Evolutionary conservation across 2,797 vertebrate species (phyloP), one percentile per base, ranked within the genome.

Genomic region (Numenius phaeopus): DNA sequence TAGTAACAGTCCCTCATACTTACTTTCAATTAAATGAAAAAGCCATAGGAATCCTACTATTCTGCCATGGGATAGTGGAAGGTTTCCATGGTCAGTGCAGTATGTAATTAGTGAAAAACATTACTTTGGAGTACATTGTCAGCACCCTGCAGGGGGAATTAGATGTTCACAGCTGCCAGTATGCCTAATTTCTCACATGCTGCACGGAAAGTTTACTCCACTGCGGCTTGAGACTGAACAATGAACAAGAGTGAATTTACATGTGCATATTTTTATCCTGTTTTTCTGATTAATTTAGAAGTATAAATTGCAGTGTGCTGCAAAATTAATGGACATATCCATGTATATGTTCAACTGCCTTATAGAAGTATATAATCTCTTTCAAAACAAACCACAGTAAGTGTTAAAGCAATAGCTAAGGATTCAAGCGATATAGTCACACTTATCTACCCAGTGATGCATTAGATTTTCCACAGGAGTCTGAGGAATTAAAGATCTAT

Each of bases 21-120:
- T 84, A 86, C 21, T 96, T 97, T 93, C 95, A 96, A 77, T 97
- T 97, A 96, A 91, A 64, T 44, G 30, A 39, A 73, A 93, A 94
- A 97, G 24, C 70, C 10, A 7, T 18, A 71, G 23, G 77, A 87
- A 80, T 77, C 50, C 66, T 84, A 22, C 69, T 75, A 19, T 40
- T 70, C 24, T 83, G 39, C 59, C 66, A 27, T 66, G 37, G 91
- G 85, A 92, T 18, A 72, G 21, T 2, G 19, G 10, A 86, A 93
- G 46, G 30, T 7, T 95, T 86, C 79, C 91, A 78, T 78, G 72
- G 84, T 66, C 75, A 94, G 42, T 88, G 66, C 64, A 59, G 55
- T 30, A 9, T 27, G 64, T 73, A 92, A 92, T 94, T 90, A 97
- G 71, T 49, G 47, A 59, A 77, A 52, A 87, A 30, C 57, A 57